Base-by-base conservation (phyloP, 1,140 invertebrate species). In the Cheumatopsyche charites region DNA sequence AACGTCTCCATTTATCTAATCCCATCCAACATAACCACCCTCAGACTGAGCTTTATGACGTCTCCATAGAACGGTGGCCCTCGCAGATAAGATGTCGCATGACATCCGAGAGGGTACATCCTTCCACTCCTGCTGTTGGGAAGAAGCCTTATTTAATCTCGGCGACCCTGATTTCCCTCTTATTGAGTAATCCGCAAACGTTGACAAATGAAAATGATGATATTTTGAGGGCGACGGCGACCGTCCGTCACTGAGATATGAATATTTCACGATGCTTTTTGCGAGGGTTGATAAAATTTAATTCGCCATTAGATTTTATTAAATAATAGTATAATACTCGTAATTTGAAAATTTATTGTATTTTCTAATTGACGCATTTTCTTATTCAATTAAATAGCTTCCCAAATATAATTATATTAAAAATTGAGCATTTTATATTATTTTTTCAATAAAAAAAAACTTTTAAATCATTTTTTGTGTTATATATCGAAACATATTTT, bases 1-100 rank as follows among this genome's bases (percentile, higher is more conserved):
- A 72, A 74, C 73, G 66, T 71, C 73, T 74, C 61, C 65, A 71
- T 74, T 68, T 69, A 74, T 71, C 43, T 74, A 74, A 74, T 74
- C 69, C 61, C n/a, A 17, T 26, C 23, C 47, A 58, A 9, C 13
- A 42, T 12, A 9, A 52, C 17, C 61, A 45, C 47, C 49, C 29
- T 21, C 72, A 62, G 25, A 62, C 68, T 58, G 62, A 19, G 47
- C 73, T 74, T 74, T 72, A 72, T 52, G 70, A 72, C 70, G 29
- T 65, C 55, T 49, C 17, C 11, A 36, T 36, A 36, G 29, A 73
- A 61, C n/a, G 52, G 47, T 25, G 67, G 55, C 58, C 67, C n/a
- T 47, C 29, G 29, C 17, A 58, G 62, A 69, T 70, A 70, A 73
- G 62, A 73, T 63, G 63, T 67, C 45, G 61, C 65, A 70, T 73